phyloP scores from a whole-genome alignment of 1,140 invertebrate species.

The Ylistrum balloti region DNA sequence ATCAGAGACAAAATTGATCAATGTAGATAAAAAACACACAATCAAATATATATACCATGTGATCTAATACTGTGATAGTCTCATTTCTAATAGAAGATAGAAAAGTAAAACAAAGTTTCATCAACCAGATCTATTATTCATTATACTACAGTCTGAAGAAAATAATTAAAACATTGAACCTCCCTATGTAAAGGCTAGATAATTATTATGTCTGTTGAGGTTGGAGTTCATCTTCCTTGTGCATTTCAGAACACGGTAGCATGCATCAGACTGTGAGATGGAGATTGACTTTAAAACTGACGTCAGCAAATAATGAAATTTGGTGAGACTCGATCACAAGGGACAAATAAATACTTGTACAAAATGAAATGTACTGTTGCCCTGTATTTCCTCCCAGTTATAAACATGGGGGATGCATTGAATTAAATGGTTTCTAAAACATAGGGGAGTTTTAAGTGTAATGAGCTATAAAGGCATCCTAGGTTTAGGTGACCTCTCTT shows the following conservation, averaged over 20 bases:
- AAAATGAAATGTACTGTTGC: slow-evolving; percentile 1
- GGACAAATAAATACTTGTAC: background rate
- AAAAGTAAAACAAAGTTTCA: background rate
- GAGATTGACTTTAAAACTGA: slow-evolving; percentile 34
- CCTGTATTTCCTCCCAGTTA: background rate
- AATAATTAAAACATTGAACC: background rate
- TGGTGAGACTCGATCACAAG: background rate
- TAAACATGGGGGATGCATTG: slow-evolving; percentile 13
- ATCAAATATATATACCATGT: background rate
- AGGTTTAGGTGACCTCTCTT: background rate
- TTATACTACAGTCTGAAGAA: background rate
- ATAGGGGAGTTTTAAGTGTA: background rate
- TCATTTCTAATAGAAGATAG: background rate
- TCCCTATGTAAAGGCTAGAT: background rate
- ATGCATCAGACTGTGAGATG: background rate
- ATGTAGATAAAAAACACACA: background rate
- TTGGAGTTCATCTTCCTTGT: background rate
- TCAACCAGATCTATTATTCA: background rate
- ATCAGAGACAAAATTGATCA: background rate
- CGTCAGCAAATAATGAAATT: slow-evolving; percentile 1
- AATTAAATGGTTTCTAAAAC: background rate
- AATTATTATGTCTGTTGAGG: background rate
- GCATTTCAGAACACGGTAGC: background rate
- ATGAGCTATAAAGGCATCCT: background rate
- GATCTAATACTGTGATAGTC: background rate